phyloP scores from a whole-genome alignment of 2,888 invertebrate genomes.

The Platypus cylindrus region DNA sequence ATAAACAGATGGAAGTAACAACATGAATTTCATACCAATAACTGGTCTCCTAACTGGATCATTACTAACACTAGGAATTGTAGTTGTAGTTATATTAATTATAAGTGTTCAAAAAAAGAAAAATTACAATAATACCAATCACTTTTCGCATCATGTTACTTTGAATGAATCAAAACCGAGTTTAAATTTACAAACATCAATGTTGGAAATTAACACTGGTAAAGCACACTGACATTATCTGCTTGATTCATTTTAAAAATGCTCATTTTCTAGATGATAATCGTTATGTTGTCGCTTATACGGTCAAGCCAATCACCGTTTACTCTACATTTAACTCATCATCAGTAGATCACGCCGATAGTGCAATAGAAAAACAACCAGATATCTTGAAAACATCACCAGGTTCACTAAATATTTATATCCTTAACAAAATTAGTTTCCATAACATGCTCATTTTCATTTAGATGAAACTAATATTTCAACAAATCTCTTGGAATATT shows the following conservation, averaged over 20 bases:
- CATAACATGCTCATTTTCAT: no score
- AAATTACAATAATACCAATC: slow-evolving; percentile 31
- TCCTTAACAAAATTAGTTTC: no score
- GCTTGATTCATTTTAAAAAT: no score
- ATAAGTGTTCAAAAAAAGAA: slow-evolving; percentile 50
- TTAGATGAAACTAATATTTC: no score
- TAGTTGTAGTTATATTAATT: slow-evolving; percentile 49
- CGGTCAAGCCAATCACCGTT: slow-evolving; percentile 53
- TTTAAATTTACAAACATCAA: slow-evolving; percentile 41
- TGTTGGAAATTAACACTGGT: slow-evolving; percentile 62
- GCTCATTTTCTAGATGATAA: slow-evolving; percentile 43
- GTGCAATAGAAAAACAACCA: slow-evolving; percentile 30
- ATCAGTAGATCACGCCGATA: slow-evolving; percentile 19
- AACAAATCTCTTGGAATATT: no score
- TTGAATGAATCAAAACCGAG: slow-evolving; percentile 37
- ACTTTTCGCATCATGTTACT: slow-evolving; percentile 32
- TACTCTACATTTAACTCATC: slow-evolving; percentile 23
- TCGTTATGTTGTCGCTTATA: slow-evolving; percentile 75
- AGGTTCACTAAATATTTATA: no score
- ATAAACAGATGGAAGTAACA: slow-evolving; percentile 49
- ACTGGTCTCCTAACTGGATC: slow-evolving; percentile 56
- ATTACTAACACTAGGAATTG: slow-evolving; percentile 50
- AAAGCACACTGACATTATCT: background rate
- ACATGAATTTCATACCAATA: slow-evolving; percentile 58
- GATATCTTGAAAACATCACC: slow-evolving; percentile 69